These are phyloP conservation scores for Pelusios castaneus DNA, from an alignment of 2,113 vertebrate genomes.

Conservation along the genomic window DNA sequence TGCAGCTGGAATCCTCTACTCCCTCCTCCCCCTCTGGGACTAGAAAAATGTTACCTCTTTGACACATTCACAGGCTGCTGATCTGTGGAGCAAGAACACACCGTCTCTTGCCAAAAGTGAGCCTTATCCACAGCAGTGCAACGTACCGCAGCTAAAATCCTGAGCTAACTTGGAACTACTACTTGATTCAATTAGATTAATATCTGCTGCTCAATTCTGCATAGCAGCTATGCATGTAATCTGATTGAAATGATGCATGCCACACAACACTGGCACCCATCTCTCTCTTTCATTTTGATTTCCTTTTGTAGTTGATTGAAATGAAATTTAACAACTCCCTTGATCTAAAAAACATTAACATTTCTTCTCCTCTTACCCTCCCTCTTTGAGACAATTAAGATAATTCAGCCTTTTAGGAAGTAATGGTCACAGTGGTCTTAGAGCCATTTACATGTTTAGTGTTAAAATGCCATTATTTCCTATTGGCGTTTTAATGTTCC, in stretches of 20 bases:
- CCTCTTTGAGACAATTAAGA: slow-evolving; percentile 43
- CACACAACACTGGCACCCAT: not conserved
- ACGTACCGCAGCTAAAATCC: not conserved
- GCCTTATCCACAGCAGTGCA: not conserved
- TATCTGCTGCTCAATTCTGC: not conserved
- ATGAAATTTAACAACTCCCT: slow-evolving; percentile 13
- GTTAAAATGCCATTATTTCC: slow-evolving; percentile 49
- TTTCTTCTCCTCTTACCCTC: not conserved
- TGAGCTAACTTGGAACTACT: not conserved
- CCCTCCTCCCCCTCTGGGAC: not conserved
- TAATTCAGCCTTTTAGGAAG: slow-evolving; percentile 65
- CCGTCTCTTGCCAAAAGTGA: slow-evolving; percentile 7
- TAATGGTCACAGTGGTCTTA: slow-evolving; percentile 41
- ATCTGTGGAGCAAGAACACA: not conserved
- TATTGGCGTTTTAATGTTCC: slow-evolving; percentile 66
- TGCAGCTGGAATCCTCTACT: slow-evolving; percentile 61
- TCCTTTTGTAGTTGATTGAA: slow-evolving; percentile 18
- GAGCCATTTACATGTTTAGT: slow-evolving; percentile 46
- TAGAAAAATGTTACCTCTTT: slow-evolving; percentile 23
- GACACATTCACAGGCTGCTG: not conserved
- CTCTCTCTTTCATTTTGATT: slow-evolving; percentile 49
- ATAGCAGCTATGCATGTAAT: not conserved
- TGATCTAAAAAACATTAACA: not conserved
- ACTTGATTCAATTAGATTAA: slow-evolving; percentile 26
- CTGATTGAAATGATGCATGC: not conserved